Evolutionary conservation across 2,888 invertebrate species (phyloP).

Genomic region (Syrista parreyssii): DNA sequence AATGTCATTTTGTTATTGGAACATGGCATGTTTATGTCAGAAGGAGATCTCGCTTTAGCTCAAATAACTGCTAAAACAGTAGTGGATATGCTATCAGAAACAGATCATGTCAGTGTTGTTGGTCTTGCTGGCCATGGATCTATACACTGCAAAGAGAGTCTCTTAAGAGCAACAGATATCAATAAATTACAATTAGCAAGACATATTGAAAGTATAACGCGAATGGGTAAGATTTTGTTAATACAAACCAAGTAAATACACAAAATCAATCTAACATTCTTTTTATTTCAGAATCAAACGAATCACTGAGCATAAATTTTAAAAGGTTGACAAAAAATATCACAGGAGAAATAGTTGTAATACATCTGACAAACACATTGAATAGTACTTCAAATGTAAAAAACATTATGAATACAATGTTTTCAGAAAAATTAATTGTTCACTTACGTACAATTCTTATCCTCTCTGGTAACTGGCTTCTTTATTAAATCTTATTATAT

Average conservation of each 20-base stretch:
- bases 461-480: conserved; percentile 44
- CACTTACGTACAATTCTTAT: conserved; percentile 56
- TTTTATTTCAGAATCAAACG: conserved; percentile 43
- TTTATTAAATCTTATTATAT: background rate
- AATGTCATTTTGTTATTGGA: conserved; percentile 59
- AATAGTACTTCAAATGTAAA: conserved; percentile 44
- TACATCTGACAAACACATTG: conserved; percentile 57
- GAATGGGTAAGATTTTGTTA: conserved; percentile 41
- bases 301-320: conserved; percentile 49
- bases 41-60: conserved; percentile 56
- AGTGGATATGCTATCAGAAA: conserved; percentile 59
- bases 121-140: conserved; percentile 50
- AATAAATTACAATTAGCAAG: conserved; percentile 58
- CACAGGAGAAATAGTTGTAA: conserved; percentile 49
- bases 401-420: conserved; percentile 44
- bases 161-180: conserved; percentile 57
- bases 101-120: conserved; percentile 56
- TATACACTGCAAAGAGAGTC: conserved; percentile 48
- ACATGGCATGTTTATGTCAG: conserved; percentile 57
- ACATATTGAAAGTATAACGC: conserved; percentile 51
- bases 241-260: background rate
- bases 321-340: conserved; percentile 42
- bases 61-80: conserved; percentile 61
- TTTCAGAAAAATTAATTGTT: conserved; percentile 38
- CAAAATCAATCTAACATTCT: background rate